phyloP scores from a whole-genome alignment of 1,140 invertebrate species.

The Hyles euphorbiae region DNA sequence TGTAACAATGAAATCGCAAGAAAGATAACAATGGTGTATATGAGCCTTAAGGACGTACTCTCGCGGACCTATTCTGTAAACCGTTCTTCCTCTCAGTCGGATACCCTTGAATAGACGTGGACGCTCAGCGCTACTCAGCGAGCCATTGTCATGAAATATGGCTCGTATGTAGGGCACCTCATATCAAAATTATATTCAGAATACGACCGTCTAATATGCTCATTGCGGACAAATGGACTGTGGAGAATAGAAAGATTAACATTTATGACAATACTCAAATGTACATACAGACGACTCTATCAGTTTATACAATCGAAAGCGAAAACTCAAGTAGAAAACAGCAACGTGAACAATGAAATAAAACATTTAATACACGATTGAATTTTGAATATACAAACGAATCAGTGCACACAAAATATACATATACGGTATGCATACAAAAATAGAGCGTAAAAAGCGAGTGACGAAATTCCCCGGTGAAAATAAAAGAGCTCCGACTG shows the following conservation, averaged over 20 bases:
- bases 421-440: neutral
- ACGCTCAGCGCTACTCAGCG: constrained; percentile 6
- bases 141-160: constrained; percentile 12
- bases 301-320: neutral
- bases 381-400: no score
- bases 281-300: neutral
- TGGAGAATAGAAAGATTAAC: constrained; percentile 2
- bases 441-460: neutral
- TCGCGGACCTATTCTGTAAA: constrained; percentile 7
- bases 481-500: constrained; percentile 15
- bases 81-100: constrained; percentile 8
- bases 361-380: neutral
- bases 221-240: constrained; percentile 3
- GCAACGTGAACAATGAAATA: neutral
- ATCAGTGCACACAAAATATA: no score
- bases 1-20: no score
- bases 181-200: constrained; percentile 4
- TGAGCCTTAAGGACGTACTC: neutral
- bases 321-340: neutral
- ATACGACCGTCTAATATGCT: neutral
- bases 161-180: constrained; percentile 7
- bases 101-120: constrained; percentile 8
- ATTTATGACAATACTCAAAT: constrained; percentile 1
- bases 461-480: constrained; percentile 2
- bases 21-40: no score